Evolutionary conservation across 1,140 invertebrate species (phyloP), one percentile per base, ranked within the genome.

Genomic region (Leptinotarsa undecemlineata): DNA sequence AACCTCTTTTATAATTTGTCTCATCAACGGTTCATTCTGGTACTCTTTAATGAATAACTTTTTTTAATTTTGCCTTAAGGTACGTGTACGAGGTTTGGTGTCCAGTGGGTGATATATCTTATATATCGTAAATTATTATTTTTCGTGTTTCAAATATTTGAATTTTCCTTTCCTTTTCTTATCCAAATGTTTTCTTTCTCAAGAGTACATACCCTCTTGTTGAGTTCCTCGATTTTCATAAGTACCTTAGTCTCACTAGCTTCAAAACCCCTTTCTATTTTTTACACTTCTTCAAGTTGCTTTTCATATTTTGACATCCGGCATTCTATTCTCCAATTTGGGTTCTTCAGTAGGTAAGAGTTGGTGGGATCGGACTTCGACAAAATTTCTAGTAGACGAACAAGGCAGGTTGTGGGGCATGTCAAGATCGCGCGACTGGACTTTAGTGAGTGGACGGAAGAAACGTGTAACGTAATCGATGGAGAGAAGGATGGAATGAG

Each of bases 171-270:
- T 64, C 23, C 15, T 21, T 64, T 64, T 23, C 2, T 64, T 17
- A 64, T 0, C 14, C 0, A 13, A 0, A 21, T 15, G 23, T 64
- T 64, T 64, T 64, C 62, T 64, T 4, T 64, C 19, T 64, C 62
- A 23, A 64, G 62, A 6, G 19, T 20, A 20, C 23, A 26, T 21
- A 64, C 20, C 62, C 15, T 64, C 1, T 64, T 13, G 11, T 64
- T 64, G 8, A 64, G 62, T 4, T 23, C 20, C 20, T 64, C 33
- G n/a, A 68, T 26, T 68, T 68, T 15, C 67, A 42, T 68, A 21
- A 68, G n/a, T 19, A 68, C 19, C 48, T 26, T 60, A 17, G 61
- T 57, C 71, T 75, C 48, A 33, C 21, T 57, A 21, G 71, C 20
- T 75, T 47, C 62, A 23, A 19, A 23, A 20, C 23, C 23, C 62